Conservation (phyloP, 1,140 invertebrate species). For the Laupala kohalensis region DNA sequence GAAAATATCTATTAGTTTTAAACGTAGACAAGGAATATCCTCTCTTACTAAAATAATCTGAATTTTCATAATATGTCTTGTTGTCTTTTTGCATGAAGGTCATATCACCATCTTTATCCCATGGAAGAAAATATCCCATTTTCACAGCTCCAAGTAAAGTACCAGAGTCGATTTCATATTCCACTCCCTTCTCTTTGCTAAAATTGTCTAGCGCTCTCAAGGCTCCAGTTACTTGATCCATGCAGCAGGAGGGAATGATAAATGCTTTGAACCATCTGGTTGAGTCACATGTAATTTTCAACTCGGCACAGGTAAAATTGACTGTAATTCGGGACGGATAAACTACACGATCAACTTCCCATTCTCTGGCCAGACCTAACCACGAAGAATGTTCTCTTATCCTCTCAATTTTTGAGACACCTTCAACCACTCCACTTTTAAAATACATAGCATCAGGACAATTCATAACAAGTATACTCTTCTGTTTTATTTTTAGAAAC, state of each 20-base stretch:
- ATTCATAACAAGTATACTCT: constrained; percentile 14
- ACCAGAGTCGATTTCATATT: constrained; percentile 22
- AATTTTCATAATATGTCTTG: constrained; percentile 4
- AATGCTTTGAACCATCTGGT: constrained; percentile 6
- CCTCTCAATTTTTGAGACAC: neutral
- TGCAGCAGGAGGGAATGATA: constrained; percentile 18
- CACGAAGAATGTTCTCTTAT: constrained; percentile 11
- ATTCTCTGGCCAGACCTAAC: constrained; percentile 17
- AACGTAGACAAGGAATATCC: constrained; percentile 15
- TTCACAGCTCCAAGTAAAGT: constrained; percentile 24
- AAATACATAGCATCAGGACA: constrained; percentile 25
- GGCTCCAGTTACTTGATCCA: constrained; percentile 14
- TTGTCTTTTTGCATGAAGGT: constrained; percentile 11
- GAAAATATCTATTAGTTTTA: constrained; percentile 2
- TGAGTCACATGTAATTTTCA: constrained; percentile 14
- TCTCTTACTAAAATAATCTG: constrained; percentile 9
- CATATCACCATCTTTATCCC: constrained; percentile 24
- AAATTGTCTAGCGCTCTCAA: constrained; percentile 12
- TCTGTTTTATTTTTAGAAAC: constrained; percentile 20
- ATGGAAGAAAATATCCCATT: constrained; percentile 22
- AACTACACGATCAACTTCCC: constrained; percentile 17
- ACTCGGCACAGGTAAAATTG: constrained; percentile 18
- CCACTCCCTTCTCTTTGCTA: constrained; percentile 7
- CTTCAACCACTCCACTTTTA: constrained; percentile 8
- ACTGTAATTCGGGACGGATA: constrained; percentile 12